Conservation (phyloP, 1,140 invertebrate species). For the Zaprionus nigranus region DNA sequence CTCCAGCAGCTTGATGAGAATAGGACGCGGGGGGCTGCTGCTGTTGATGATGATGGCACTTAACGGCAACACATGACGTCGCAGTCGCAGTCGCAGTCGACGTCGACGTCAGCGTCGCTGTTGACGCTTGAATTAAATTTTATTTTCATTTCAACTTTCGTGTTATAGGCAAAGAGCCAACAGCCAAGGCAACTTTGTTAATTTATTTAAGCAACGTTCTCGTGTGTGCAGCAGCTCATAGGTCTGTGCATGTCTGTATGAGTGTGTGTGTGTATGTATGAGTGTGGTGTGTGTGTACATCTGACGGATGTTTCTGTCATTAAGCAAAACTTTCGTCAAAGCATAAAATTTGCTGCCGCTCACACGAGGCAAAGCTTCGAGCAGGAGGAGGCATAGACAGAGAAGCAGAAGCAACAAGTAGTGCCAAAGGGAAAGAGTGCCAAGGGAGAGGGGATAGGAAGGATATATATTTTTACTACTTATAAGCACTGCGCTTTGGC, state of each 20-base stretch:
- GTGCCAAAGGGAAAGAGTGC: neutral
- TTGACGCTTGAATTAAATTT: slow-evolving; percentile 65
- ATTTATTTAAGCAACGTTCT: slow-evolving; percentile 66
- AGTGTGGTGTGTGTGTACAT: slow-evolving; percentile 35
- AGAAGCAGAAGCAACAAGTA: neutral
- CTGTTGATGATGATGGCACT: slow-evolving; percentile 58
- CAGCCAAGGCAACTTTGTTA: slow-evolving; percentile 65
- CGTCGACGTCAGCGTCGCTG: slow-evolving; percentile 4
- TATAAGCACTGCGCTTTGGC: slow-evolving; percentile 52
- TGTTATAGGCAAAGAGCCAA: slow-evolving; percentile 65
- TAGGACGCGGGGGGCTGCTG: slow-evolving; percentile 29
- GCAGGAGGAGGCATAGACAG: neutral
- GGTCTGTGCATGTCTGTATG: neutral
- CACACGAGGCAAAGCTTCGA: slow-evolving; percentile 21
- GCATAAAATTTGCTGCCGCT: slow-evolving; percentile 59
- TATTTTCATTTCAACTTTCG: slow-evolving; percentile 68
- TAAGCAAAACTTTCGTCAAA: slow-evolving; percentile 69
- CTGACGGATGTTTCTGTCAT: slow-evolving; percentile 67
- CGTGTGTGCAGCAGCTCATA: slow-evolving; percentile 14
- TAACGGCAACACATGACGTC: slow-evolving; percentile 65
- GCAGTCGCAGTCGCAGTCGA: slow-evolving; percentile 35
- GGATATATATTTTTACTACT: slow-evolving; percentile 50
- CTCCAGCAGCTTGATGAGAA: slow-evolving; percentile 34
- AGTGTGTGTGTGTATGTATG: neutral
- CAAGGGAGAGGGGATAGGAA: neutral